Conservation (phyloP, 2,888 invertebrate species). For the Cremastinae sp. region DNA sequence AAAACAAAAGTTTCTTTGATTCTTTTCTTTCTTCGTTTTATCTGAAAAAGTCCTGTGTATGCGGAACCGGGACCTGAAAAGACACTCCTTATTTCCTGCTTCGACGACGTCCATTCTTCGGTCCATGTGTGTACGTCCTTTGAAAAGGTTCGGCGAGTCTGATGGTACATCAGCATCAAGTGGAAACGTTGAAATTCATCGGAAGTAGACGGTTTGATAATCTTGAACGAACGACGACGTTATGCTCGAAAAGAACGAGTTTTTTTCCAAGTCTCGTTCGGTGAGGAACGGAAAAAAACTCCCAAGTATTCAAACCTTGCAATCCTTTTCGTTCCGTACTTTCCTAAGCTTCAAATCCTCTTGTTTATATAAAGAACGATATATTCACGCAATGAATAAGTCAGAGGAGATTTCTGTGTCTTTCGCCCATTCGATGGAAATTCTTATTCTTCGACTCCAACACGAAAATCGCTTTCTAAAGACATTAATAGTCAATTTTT, state of each 20-base stretch:
- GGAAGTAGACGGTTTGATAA: slow-evolving; percentile 25
- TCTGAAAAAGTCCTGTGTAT: slow-evolving; percentile 68
- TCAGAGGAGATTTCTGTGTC: slow-evolving; percentile 36
- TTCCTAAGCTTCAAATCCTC: slow-evolving; percentile 74
- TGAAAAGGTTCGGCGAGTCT: slow-evolving; percentile 11
- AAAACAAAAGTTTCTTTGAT: slow-evolving; percentile 50
- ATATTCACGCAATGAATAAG: slow-evolving; percentile 49
- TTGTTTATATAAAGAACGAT: slow-evolving; percentile 76
- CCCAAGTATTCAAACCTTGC: no score
- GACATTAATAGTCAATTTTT: no score
- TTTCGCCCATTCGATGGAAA: slow-evolving; percentile 20
- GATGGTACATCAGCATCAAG: slow-evolving; percentile 26
- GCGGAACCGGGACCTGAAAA: slow-evolving; percentile 69
- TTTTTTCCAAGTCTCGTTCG: slow-evolving; percentile 4
- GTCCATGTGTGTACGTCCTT: slow-evolving; percentile 55
- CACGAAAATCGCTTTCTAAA: not conserved
- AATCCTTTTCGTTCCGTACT: slow-evolving; percentile 59
- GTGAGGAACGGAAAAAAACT: not conserved
- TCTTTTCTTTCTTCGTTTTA: slow-evolving; percentile 41
- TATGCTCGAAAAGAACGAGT: slow-evolving; percentile 21
- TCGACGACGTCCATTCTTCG: slow-evolving; percentile 44
- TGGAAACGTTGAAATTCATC: slow-evolving; percentile 19
- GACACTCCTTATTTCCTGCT: slow-evolving; percentile 48
- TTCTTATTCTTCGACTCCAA: not conserved
- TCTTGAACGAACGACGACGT: slow-evolving; percentile 32